Percentiles rank a stretch among this genome's conserved stretches.
These are phyloP conservation scores for Sandelia bainsii DNA, from an alignment of 2,797 vertebrate genomes.

Conservation along the genomic window DNA sequence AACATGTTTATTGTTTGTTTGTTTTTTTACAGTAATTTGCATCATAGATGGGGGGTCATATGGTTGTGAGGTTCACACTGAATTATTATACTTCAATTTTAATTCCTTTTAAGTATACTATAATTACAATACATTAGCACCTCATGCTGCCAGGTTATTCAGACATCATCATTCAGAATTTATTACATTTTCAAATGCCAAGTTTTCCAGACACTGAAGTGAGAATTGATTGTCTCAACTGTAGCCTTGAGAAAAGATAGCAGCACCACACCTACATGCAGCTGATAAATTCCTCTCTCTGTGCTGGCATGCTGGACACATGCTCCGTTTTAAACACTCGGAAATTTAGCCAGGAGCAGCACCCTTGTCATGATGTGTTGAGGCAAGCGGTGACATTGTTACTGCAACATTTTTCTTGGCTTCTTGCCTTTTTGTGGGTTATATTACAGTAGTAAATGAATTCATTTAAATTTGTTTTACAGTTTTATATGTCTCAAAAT, in stretches of 20 bases:
- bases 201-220: conserved; percentile 13
- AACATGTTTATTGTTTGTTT: background rate
- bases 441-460: background rate
- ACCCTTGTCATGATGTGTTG: conserved; percentile 24
- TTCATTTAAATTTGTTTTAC: background rate
- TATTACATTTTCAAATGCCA: conserved; percentile 12
- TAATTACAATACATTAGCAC: background rate
- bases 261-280: conserved; percentile 31
- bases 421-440: background rate
- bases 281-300: conserved; percentile 64
- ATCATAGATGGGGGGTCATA: background rate
- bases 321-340: conserved; percentile 18
- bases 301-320: conserved; percentile 59
- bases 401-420: conserved; percentile 1
- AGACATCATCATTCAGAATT: conserved; percentile 7
- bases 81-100: background rate
- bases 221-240: conserved; percentile 14
- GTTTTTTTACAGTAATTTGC: conserved; percentile 6
- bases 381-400: conserved; percentile 29
- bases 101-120: background rate
- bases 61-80: background rate
- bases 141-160: conserved; percentile 4
- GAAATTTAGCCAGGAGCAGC: conserved; percentile 24
- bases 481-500: background rate
- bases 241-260: conserved; percentile 27